Conservation (phyloP, 2,888 invertebrate species). For the Glyphotaelius pellucidus region DNA sequence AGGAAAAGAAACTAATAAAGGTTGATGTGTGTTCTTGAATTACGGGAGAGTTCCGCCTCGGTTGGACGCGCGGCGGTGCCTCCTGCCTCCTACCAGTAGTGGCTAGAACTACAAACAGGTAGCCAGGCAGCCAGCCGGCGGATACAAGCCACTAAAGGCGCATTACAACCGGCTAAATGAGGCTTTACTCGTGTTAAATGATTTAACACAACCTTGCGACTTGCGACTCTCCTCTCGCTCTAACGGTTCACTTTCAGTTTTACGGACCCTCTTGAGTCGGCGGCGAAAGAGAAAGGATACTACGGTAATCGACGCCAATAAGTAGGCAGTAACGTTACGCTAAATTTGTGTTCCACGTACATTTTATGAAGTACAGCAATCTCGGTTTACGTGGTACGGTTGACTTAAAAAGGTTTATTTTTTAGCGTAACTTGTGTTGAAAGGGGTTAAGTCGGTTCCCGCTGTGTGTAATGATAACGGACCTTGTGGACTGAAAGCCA, state of each 20-base stretch:
- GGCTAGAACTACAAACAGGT: not conserved
- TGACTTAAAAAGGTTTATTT: no score
- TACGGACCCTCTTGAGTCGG: slow-evolving; percentile 7
- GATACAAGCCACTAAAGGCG: not conserved
- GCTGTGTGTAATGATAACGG: no score
- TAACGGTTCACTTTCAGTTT: slow-evolving; percentile 38
- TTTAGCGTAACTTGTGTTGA: no score
- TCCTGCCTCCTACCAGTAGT: not conserved
- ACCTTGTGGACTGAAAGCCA: no score
- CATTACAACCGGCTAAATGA: not conserved
- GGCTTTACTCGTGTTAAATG: slow-evolving; percentile 16
- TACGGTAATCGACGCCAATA: not conserved
- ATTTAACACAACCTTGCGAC: slow-evolving; percentile 25
- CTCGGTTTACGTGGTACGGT: not conserved
- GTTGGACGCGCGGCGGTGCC: not conserved
- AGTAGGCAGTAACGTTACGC: not conserved
- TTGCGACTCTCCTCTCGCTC: slow-evolving; percentile 26
- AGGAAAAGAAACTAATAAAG: not conserved
- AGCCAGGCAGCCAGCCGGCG: not conserved
- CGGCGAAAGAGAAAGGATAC: slow-evolving; percentile 39
- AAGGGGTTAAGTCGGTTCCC: no score
- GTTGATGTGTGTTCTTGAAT: not conserved
- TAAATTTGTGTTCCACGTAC: not conserved
- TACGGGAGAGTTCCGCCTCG: not conserved
- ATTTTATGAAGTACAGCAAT: not conserved